A percentile compares a stretch with the other conserved stretches of the same genome.
Conservation (phyloP, 30 jellyfish, hydroid and myxozoan species). For the Aurelia sp. region DNA sequence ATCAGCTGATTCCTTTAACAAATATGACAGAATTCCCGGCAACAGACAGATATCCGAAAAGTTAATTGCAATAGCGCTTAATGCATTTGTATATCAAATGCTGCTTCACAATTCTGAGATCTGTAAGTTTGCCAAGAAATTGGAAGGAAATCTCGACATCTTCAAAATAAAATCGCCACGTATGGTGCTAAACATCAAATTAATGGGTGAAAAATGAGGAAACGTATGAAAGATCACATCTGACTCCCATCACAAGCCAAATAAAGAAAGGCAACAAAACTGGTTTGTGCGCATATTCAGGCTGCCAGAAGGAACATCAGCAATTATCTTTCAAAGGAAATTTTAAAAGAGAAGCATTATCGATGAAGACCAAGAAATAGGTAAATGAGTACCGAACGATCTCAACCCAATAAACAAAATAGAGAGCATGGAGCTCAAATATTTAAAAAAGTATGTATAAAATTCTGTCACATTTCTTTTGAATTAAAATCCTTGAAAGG, state of each 20-base stretch:
- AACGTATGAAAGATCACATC: background rate
- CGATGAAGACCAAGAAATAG: too few relatives aligned
- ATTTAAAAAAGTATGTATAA: too few relatives aligned
- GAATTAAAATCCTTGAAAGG: too few relatives aligned
- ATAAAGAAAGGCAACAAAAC: slow-evolving; percentile 14
- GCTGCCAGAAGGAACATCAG: slow-evolving; percentile 30
- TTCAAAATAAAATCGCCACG: slow-evolving; percentile 30
- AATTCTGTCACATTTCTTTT: too few relatives aligned
- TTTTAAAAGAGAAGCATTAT: too few relatives aligned
- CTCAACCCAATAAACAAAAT: too few relatives aligned
- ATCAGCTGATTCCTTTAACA: slow-evolving; percentile 3
- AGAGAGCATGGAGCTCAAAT: too few relatives aligned
- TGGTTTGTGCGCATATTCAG: slow-evolving; percentile 16
- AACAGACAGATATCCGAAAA: background rate
- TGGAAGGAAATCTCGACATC: slow-evolving; percentile 18
- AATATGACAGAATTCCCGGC: background rate
- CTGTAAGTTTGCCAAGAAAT: slow-evolving; percentile 34
- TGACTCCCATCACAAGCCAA: too few relatives aligned
- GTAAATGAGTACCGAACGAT: too few relatives aligned
- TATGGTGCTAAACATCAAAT: slow-evolving; percentile 15
- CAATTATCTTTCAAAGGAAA: too few relatives aligned
- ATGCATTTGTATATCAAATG: background rate
- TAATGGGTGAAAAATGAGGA: slow-evolving; percentile 24
- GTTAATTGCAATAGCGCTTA: background rate
- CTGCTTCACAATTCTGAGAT: slow-evolving; percentile 28